A percentile compares a stretch with the other conserved stretches of the same genome.
phyloP scores from a whole-genome alignment of 2,888 invertebrate genomes.

The Aproaerema taeniolella region DNA sequence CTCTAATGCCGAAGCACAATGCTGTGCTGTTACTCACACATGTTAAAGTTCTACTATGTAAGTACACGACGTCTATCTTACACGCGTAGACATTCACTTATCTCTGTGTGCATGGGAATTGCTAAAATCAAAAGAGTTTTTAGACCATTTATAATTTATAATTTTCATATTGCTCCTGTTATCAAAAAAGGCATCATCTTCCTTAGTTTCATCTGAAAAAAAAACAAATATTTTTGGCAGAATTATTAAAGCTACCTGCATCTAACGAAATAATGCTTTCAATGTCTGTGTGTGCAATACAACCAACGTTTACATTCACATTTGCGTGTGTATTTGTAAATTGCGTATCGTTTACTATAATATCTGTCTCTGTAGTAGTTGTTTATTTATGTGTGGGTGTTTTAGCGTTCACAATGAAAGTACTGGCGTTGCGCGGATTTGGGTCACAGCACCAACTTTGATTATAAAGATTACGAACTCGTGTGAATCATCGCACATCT shows the following conservation, averaged over 20 bases:
- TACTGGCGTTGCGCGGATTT: constrained; percentile 73
- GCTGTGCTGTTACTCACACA: constrained; percentile 47
- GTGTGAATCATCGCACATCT: constrained; percentile 73
- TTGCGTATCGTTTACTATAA: constrained; percentile 18
- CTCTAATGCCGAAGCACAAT: constrained; percentile 68
- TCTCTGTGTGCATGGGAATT: constrained; percentile 12
- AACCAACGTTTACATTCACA: constrained; percentile 30
- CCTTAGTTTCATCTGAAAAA: too few species aligned
- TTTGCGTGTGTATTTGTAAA: constrained; percentile 26
- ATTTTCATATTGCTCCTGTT: too few species aligned
- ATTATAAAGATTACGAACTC: constrained; percentile 70
- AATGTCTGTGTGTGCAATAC: constrained; percentile 31
- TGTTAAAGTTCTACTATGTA: constrained; percentile 19
- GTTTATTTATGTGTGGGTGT: constrained; percentile 41
- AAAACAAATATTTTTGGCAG: too few species aligned
- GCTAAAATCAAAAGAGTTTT: too few species aligned
- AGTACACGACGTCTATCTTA: constrained; percentile 14
- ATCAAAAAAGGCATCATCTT: too few species aligned
- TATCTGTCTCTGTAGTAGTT: constrained; percentile 26
- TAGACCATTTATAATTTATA: too few species aligned
- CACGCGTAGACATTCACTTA: constrained; percentile 14
- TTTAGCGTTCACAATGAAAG: constrained; percentile 74
- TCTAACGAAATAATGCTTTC: constrained; percentile 24
- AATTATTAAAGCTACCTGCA: too few species aligned
- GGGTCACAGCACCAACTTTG: constrained; percentile 73